phyloP scores from a whole-genome alignment of 2,797 vertebrate genomes.

The Sciurus carolinensis region DNA sequence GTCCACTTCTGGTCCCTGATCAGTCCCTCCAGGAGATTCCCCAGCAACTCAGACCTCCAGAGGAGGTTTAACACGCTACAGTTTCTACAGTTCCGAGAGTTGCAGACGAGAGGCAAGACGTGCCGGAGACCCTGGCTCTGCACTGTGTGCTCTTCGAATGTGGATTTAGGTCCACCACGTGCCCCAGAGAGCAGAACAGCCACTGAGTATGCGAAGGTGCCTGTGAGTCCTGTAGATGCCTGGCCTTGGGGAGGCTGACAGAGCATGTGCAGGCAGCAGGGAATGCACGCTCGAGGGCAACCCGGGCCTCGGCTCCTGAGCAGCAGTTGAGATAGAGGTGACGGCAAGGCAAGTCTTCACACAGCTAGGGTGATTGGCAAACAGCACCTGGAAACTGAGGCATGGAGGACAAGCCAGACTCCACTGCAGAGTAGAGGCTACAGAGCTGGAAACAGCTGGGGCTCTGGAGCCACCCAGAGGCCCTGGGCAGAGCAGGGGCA shows the following conservation, averaged over 20 bases:
- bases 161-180: too few species aligned
- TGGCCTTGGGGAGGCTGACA: too few species aligned
- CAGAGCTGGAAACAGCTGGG: too few species aligned
- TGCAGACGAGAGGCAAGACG: not conserved
- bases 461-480: too few species aligned
- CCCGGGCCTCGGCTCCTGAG: too few species aligned
- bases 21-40: not conserved
- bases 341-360: not conserved
- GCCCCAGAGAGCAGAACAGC: fast-evolving
- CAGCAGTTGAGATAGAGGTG: fast-evolving
- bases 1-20: not conserved
- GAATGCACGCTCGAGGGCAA: fast-evolving
- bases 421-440: too few species aligned
- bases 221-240: too few species aligned
- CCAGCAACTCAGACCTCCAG: too few species aligned
- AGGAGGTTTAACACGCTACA: not conserved
- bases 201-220: not conserved
- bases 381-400: too few species aligned
- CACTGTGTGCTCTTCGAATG: not conserved
- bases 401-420: too few species aligned
- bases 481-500: too few species aligned
- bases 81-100: not conserved
- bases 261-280: fast-evolving
- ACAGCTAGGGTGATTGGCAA: too few species aligned
- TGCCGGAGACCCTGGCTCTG: not conserved